phyloP scores from a whole-genome alignment of 2,113 vertebrate species.

The Gobius niger region DNA sequence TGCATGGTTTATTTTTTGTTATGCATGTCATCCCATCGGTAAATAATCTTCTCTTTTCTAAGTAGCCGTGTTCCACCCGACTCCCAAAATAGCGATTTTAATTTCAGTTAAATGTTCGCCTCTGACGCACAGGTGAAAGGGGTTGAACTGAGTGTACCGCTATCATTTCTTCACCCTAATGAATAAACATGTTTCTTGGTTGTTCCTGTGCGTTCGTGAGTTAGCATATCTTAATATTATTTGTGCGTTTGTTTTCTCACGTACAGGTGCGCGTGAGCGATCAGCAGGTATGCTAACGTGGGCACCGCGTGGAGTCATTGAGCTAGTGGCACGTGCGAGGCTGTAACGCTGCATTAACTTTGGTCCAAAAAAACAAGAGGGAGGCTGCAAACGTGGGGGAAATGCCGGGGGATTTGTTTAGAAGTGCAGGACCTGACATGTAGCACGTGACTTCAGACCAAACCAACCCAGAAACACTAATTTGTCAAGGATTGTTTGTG shows the following conservation, averaged over 20 bases:
- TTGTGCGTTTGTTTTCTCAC: background rate
- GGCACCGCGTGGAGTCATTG: slow-evolving; percentile 3
- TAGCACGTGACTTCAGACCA: background rate
- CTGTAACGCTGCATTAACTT: background rate
- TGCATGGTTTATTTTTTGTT: too few species aligned
- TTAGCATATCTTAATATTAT: background rate
- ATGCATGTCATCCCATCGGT: too few species aligned
- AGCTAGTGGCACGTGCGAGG: background rate
- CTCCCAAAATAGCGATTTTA: too few species aligned
- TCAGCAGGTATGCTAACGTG: slow-evolving; percentile 4
- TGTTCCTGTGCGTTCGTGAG: slow-evolving; percentile 4
- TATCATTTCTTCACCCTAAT: background rate
- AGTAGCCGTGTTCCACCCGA: too few species aligned
- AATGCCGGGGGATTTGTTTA: background rate
- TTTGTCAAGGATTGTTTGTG: background rate
- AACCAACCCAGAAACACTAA: background rate
- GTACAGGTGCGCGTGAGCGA: slow-evolving; percentile 5
- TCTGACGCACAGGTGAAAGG: background rate
- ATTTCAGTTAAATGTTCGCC: background rate
- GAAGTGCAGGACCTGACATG: background rate
- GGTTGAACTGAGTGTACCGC: background rate
- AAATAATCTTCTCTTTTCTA: too few species aligned
- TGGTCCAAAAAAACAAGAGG: background rate
- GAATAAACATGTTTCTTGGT: background rate
- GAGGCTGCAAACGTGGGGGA: slow-evolving; percentile 3